phyloP scores from a whole-genome alignment of 2,888 invertebrate species.

The Vannuccia rotundouncinata region DNA sequence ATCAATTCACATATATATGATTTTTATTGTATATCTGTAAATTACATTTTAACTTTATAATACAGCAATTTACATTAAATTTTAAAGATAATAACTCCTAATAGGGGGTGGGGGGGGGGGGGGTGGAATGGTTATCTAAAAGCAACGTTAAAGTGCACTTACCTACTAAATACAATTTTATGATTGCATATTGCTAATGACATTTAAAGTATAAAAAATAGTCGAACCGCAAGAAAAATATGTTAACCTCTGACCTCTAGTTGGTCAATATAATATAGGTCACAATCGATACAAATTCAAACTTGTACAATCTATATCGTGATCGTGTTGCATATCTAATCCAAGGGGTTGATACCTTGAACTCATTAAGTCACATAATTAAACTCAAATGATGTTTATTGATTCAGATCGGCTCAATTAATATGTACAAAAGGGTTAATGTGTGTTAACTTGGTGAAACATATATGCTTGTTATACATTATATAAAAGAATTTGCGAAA shows the following conservation, averaged over 20 bases:
- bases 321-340: conserved; percentile 12
- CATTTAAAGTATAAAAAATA: background rate
- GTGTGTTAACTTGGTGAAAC: no score
- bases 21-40: no score
- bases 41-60: no score
- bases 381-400: conserved; percentile 3
- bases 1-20: no score
- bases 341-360: background rate
- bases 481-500: no score
- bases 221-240: background rate
- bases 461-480: no score
- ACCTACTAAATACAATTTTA: background rate
- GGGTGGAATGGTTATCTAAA: background rate
- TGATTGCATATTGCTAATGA: conserved; percentile 7
- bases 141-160: conserved; percentile 16
- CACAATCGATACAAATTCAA: background rate
- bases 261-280: background rate
- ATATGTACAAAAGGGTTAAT: background rate
- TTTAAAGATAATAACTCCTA: no score
- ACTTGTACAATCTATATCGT: background rate
- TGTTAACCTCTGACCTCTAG: background rate
- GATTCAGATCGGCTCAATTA: conserved; percentile 23
- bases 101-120: no score
- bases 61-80: no score
- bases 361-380: background rate